Conservation (phyloP, 2,113 vertebrate species). For the Osmerus mordax region DNA sequence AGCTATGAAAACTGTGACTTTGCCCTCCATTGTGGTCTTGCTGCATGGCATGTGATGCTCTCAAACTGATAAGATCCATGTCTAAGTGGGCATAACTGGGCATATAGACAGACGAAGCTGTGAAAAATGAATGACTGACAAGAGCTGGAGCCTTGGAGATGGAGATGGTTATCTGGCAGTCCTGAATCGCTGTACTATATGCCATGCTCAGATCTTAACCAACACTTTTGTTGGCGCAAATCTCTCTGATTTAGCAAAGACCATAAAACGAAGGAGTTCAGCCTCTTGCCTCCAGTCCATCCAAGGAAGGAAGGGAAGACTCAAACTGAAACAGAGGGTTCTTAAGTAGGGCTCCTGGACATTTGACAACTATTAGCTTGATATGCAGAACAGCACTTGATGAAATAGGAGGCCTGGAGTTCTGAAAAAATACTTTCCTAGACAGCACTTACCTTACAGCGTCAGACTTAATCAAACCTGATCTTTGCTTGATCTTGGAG, state of each 20-base stretch:
- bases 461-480: no score
- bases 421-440: no score
- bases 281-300: background rate
- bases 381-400: background rate
- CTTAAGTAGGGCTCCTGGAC: background rate
- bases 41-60: constrained; percentile 27
- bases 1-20: constrained; percentile 8
- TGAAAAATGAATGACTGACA: constrained; percentile 45
- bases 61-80: constrained; percentile 40
- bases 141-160: constrained; percentile 39
- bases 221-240: constrained; percentile 24
- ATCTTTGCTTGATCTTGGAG: no score
- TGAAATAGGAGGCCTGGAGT: background rate
- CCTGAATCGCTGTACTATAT: constrained; percentile 38
- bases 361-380: no score
- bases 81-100: constrained; percentile 7
- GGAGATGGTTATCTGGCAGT: constrained; percentile 53
- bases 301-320: background rate
- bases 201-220: constrained; percentile 26
- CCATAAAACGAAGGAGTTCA: constrained; percentile 31
- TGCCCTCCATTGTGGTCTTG: constrained; percentile 5
- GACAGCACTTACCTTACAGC: no score
- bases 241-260: constrained; percentile 10
- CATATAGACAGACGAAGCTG: constrained; percentile 39
- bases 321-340: background rate